phyloP scores from a whole-genome alignment of 2,113 vertebrate species.

The Peucedramus taeniatus region DNA sequence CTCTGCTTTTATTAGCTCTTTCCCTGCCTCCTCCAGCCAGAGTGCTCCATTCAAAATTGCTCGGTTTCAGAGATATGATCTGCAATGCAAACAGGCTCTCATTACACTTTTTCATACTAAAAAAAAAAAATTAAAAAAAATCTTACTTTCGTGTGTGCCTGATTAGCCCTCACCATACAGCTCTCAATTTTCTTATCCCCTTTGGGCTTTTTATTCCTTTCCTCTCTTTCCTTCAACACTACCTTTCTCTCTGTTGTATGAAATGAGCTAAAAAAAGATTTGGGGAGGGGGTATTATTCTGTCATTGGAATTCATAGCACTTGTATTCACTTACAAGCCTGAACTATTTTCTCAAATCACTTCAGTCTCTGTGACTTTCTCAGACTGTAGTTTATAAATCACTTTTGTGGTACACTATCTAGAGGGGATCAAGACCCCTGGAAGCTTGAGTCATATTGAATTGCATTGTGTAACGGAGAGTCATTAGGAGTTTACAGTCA shows the following conservation, averaged over 20 bases:
- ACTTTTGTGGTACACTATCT: conserved; percentile 52
- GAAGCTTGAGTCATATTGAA: conserved; percentile 68
- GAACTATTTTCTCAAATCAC: conserved; percentile 70
- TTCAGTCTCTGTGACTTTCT: conserved; percentile 63
- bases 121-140: conserved; percentile 17
- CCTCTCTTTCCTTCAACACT: conserved; percentile 6
- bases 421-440: conserved; percentile 65
- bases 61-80: conserved; percentile 51
- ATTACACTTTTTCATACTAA: conserved; percentile 62
- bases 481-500: conserved; percentile 72
- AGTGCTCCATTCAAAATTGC: conserved; percentile 61
- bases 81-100: conserved; percentile 69
- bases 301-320: conserved; percentile 72
- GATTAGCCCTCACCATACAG: conserved; percentile 42
- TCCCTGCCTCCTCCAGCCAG: not conserved
- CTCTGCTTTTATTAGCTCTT: conserved; percentile 13
- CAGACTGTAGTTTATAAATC: conserved; percentile 74
- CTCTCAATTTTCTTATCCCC: conserved; percentile 3
- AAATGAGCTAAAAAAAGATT: conserved; percentile 69
- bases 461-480: conserved; percentile 47
- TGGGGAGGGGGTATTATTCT: conserved; percentile 51
- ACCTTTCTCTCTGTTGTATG: conserved; percentile 56
- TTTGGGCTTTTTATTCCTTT: conserved; percentile 4
- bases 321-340: conserved; percentile 72
- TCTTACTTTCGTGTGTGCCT: conserved; percentile 61